A percentile compares a stretch with the other conserved stretches of the same genome.
Conservation (phyloP, 2,797 vertebrate genomes). For the Capromys pilorides region DNA sequence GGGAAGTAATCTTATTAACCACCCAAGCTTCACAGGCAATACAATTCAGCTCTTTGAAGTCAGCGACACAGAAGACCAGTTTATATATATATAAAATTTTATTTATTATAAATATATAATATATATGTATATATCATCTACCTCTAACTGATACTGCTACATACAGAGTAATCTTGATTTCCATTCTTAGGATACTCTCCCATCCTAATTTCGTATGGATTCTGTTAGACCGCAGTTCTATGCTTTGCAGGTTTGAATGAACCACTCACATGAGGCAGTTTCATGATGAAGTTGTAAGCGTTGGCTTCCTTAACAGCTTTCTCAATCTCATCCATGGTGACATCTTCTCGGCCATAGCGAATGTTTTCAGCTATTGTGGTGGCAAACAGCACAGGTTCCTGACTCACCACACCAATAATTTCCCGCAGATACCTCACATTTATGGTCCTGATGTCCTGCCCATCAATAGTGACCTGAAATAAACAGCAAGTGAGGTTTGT, state of each 20-base stretch:
- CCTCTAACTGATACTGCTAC: neutral
- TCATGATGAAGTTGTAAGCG: conserved; percentile 97
- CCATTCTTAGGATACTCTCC: neutral
- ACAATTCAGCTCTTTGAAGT: neutral
- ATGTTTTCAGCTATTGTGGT: conserved; percentile 96
- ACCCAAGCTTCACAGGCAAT: neutral
- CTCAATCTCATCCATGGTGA: conserved; percentile 92
- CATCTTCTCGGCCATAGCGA: conserved; percentile 91
- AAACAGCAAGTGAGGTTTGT: neutral
- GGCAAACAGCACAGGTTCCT: conserved; percentile 96
- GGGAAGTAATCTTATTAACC: conserved; percentile 6
- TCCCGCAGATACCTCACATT: conserved; percentile 89
- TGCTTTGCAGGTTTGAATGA: neutral
- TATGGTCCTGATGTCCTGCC: conserved; percentile 91
- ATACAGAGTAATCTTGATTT: neutral
- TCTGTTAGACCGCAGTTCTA: neutral
- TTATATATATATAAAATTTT: neutral
- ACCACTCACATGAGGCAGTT: conserved; percentile 91
- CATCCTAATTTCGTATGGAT: neutral
- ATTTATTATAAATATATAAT: too few species aligned
- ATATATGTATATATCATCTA: too few species aligned
- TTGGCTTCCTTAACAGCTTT: conserved; percentile 94
- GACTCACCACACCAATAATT: conserved; percentile 96
- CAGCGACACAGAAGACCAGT: neutral
- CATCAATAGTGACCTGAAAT: conserved; percentile 91